Evolutionary conservation across 2,113 vertebrate species (phyloP), one percentile per base, ranked within the genome.

Genomic region (Oxyura jamaicensis): DNA sequence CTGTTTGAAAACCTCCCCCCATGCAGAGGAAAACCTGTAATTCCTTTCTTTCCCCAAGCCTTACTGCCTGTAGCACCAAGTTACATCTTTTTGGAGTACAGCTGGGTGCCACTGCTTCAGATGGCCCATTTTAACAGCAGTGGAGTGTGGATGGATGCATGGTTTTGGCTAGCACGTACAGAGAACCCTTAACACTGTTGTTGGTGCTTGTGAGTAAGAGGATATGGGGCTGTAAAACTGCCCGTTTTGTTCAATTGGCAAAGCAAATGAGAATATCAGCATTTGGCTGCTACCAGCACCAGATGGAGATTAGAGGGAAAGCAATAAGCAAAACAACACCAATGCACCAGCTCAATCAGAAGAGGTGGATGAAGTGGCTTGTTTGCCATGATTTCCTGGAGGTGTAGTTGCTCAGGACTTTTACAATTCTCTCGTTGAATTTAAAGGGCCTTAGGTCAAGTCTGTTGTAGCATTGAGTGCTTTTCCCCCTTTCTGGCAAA

Each of bases 401-500:
- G 10, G 33, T 44, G 5, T 56, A 81, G 63, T 31, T 77, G 21
- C 48, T 59, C 7, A 5, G 23, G n/a, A 82, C 90, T 78, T 89
- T 22, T 0, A 53, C 86, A 93, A 87, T 36, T 84, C 33, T 73
- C 71, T 73, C 58, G 58, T 66, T 86, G 92, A 91, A 86, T 86
- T 81, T 88, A 66, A 95, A 94, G 58, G 36, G 33, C 86, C 41
- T 79, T 60, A 53, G 86, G 66, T 90, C 73, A 90, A 91, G 65
- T 48, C 50, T n/a, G 18, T 18, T 22, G 11, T 11, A 72, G 58
- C n/a, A 16, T 36, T 86, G 35, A 95, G n/a, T 50, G 21, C n/a
- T 25, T 92, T 90, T 90, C 60, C 48, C 11, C 88, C 55, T 36
- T 94, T 77, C 66, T 66, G 58, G 66, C 73, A 94, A 93, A 93